Evolutionary conservation across 2,797 vertebrate species (phyloP).

Genomic region (Lagocephalus sceleratus): DNA sequence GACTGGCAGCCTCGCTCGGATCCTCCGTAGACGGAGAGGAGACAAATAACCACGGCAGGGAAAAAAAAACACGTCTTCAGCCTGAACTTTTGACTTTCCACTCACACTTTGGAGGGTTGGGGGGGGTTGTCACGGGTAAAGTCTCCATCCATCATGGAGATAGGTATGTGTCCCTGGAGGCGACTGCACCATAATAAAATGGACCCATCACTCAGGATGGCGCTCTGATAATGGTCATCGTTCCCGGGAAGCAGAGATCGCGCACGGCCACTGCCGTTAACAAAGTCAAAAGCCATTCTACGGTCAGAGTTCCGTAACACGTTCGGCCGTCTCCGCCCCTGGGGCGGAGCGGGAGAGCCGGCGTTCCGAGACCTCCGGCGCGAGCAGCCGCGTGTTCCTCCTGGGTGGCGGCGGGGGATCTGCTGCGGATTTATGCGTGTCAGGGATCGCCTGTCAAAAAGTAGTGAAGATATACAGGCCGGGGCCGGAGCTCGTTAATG

Average conservation of each 20-base stretch:
- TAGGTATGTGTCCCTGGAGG: slow-evolving; percentile 69
- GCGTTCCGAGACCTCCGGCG: slow-evolving; percentile 25
- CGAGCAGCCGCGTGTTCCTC: slow-evolving; percentile 30
- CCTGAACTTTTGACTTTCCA: slow-evolving; percentile 36
- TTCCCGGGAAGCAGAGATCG: too few species aligned
- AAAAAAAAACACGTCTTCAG: slow-evolving; percentile 19
- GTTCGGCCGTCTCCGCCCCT: slow-evolving; percentile 37
- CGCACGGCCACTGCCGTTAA: too few species aligned
- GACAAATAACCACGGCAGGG: slow-evolving; percentile 29
- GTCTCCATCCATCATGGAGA: slow-evolving; percentile 72
- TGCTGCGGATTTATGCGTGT: slow-evolving; percentile 53
- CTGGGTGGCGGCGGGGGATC: slow-evolving; percentile 46
- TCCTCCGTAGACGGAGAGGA: slow-evolving; percentile 38
- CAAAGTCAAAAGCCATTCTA: too few species aligned
- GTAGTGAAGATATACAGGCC: slow-evolving; percentile 46
- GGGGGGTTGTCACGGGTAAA: slow-evolving; percentile 55
- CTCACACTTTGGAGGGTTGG: slow-evolving; percentile 29
- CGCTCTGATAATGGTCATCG: slow-evolving; percentile 44
- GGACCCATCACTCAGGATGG: slow-evolving; percentile 68
- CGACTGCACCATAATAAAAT: slow-evolving; percentile 68
- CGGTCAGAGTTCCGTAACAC: not conserved
- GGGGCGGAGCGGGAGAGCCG: slow-evolving; percentile 16
- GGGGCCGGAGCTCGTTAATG: slow-evolving; percentile 50
- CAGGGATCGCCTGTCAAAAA: slow-evolving; percentile 59
- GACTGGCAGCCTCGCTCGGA: slow-evolving; percentile 46